phyloP scores from a whole-genome alignment of 2,113 vertebrate species.

The Dicerorhinus sumatrensis region DNA sequence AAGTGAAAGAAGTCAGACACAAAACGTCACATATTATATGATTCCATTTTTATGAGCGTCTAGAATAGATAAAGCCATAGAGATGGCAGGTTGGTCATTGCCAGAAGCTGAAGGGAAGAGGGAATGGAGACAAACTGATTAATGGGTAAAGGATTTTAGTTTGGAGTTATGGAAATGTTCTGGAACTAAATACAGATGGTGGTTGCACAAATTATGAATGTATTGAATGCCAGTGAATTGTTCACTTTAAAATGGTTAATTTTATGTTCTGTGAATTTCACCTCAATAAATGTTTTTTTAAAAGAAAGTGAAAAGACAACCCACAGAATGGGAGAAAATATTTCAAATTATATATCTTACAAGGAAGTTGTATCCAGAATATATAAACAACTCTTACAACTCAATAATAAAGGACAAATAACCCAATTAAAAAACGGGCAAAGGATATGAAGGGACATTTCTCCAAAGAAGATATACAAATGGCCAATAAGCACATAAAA shows the following conservation, averaged over 20 bases:
- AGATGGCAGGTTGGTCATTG: neutral
- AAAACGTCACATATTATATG: neutral
- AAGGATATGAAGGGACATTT: neutral
- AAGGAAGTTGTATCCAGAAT: neutral
- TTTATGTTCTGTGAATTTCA: neutral
- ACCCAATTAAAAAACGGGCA: neutral
- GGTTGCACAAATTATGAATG: neutral
- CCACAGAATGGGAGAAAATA: neutral
- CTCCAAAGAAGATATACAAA: neutral
- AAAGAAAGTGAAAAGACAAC: neutral
- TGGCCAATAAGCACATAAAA: neutral
- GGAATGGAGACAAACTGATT: neutral
- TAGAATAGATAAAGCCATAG: neutral
- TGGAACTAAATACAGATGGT: neutral
- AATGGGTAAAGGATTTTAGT: neutral
- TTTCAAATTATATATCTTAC: neutral
- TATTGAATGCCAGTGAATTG: neutral
- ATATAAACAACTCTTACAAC: neutral
- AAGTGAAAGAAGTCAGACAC: too few relatives aligned
- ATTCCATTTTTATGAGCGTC: neutral
- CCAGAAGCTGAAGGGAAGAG: neutral
- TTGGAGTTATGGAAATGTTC: neutral
- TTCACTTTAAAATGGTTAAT: neutral
- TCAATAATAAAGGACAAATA: neutral
- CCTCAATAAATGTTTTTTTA: neutral